A percentile compares a stretch with the other conserved stretches of the same genome.
Conservation (phyloP, 2,797 vertebrate species). For the Catostomus latipinnis region DNA sequence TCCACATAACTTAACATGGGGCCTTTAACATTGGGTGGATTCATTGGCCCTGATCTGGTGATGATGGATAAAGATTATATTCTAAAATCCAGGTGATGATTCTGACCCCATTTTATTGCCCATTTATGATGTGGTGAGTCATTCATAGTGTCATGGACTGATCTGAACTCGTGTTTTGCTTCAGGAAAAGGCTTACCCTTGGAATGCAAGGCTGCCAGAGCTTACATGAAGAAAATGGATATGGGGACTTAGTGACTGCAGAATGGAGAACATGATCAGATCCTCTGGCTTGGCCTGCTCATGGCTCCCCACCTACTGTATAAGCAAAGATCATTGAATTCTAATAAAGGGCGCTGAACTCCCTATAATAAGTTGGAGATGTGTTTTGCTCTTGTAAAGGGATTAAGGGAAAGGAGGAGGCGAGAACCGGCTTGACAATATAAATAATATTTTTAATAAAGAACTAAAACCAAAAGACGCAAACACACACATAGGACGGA, state of each 20-base stretch:
- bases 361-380: conserved; percentile 50
- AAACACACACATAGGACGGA: no score
- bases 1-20: no score
- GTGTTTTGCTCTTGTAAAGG: conserved; percentile 33
- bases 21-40: not conserved
- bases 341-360: conserved; percentile 37
- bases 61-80: not conserved
- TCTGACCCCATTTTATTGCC: conserved; percentile 16
- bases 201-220: conserved; percentile 17
- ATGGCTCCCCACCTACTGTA: not conserved
- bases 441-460: no score
- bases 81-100: conserved; percentile 13
- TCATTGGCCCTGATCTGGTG: not conserved
- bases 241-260: conserved; percentile 36
- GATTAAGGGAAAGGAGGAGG: no score
- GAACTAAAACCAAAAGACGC: no score
- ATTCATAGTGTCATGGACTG: conserved; percentile 10
- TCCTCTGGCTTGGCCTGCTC: conserved; percentile 35
- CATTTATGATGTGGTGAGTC: not conserved
- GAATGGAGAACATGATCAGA: conserved; percentile 21
- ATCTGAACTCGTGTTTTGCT: conserved; percentile 27
- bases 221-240: conserved; percentile 30
- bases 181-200: conserved; percentile 13
- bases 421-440: no score
- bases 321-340: conserved; percentile 36